Base-by-base conservation (phyloP, 1,140 invertebrate genomes). In the Drosophila seguyi region DNA sequence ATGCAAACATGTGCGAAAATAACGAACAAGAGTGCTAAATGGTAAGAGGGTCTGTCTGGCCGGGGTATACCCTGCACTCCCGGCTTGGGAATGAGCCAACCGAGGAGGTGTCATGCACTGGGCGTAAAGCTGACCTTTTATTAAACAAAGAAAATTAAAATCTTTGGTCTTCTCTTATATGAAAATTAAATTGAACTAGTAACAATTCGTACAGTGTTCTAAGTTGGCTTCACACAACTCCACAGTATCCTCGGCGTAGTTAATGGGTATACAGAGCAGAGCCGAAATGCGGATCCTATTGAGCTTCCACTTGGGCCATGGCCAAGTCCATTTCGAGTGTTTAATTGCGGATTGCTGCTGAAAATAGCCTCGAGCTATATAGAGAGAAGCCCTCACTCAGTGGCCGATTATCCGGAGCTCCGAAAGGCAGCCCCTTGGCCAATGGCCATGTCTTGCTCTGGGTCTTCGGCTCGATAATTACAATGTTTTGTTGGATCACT, bases 401-500 rank as follows among this genome's bases (percentile, higher is more conserved):
- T 45, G 18, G 13, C 58, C 41, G 34, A 22, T 53, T 31, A 53
- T 62, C 20, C 45, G 31, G 34, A 38, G 4, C 20, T 57, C 38
- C 20, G 31, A 20, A 20, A 45, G 62, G 18, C 63, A 42, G 68
- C 42, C 58, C 34, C 31, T 31, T 31, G 56, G 31, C 31, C 53
- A 55, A 27, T 31, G 56, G 31, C 31, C 53, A 55, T 34, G 22
- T 68, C 52, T 58, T 47, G 13, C 41, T 20, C 16, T 22, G 52
- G 36, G 18, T 29, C 47, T 45, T 60, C 50, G 27, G 18, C 31
- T 44, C 59, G 76, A 90, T 90, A 88, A 88, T 88, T 88, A 88
- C 85, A 88, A 83, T 83, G 52, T 88, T 87, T 88, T 88, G 84
- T 88, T 88, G 85, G 83, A 88, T 88, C 84, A 88, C 87, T 88